Evolutionary conservation across 2,888 invertebrate species (phyloP), one percentile per base, ranked within the genome.

Genomic region (Boloria selene): DNA sequence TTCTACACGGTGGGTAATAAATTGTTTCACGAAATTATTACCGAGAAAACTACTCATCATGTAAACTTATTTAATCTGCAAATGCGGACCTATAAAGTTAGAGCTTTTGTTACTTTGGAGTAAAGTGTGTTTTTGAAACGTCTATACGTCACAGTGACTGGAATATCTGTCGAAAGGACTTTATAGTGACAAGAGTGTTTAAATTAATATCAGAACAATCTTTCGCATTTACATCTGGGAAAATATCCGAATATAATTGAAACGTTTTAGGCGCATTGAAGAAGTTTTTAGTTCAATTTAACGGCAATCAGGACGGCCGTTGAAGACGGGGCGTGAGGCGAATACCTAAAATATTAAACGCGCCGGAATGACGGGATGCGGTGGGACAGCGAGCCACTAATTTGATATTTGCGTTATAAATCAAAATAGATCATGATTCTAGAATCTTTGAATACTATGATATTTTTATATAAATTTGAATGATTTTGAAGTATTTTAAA

Each of bases 201-300:
- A 67, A 62, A 69, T 69, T 71, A 71, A 66, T 64, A 64, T 58
- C n/a, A 45, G 66, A 70, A 62, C 64, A 65, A 70, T 72, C 65
- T 69, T 73, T 72, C 68, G 71, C 77, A 80, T 83, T 79, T 55
- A 56, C 54, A 56, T 18, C 72, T 45, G 74, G 73, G 76, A 80
- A 84, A 84, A 81, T 84, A 83, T 68, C 80, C 77, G 79, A 74
- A 85, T 83, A 87, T 88, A 89, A 90, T 88, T 88, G 86, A 85
- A 88, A 84, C 87, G 84, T 88, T 92, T 90, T 88, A 84, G 83
- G 79, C 83, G 84, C 87, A 87, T 87, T 90, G 86, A 86, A 88
- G 87, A 91, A 92, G 89, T 92, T 92, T 90, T 93, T 92, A 92
- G 92, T 91, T 90, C 88, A 92, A 92, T 92, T 92, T 92, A 88